Conservation (phyloP, 2,113 vertebrate genomes). For the Phyllostomus hastatus region DNA sequence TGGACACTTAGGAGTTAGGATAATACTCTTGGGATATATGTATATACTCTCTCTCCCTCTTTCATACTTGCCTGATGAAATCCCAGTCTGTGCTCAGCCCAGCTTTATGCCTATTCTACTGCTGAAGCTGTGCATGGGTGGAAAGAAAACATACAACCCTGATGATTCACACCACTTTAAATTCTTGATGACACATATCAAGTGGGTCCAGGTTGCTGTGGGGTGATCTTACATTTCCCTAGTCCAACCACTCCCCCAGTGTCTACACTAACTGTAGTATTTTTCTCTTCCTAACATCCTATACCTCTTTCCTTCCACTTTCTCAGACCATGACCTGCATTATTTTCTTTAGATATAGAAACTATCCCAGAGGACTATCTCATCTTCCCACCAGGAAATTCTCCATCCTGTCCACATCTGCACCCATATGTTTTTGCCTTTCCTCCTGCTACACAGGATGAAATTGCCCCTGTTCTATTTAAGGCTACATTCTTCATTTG, state of each 20-base stretch:
- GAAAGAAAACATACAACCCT: not conserved
- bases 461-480: not conserved
- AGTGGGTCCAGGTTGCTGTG: not conserved
- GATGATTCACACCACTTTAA: not conserved
- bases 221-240: not conserved
- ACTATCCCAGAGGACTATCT: not conserved
- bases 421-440: not conserved
- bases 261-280: not conserved
- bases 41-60: not conserved
- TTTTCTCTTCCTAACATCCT: not conserved
- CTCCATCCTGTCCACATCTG: not conserved
- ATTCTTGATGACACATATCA: not conserved
- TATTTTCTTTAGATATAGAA: not conserved
- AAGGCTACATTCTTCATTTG: not conserved
- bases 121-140: not conserved
- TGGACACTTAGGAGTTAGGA: not conserved
- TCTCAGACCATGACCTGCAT: not conserved
- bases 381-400: not conserved
- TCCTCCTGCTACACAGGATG: not conserved
- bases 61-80: not conserved
- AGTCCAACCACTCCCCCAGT: not conserved
- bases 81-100: not conserved
- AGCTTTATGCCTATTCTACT: not conserved
- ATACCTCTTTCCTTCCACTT: not conserved
- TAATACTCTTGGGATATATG: no score